Evolutionary conservation across 2,888 invertebrate species (phyloP).

Genomic region (Sclerodermus sp.): DNA sequence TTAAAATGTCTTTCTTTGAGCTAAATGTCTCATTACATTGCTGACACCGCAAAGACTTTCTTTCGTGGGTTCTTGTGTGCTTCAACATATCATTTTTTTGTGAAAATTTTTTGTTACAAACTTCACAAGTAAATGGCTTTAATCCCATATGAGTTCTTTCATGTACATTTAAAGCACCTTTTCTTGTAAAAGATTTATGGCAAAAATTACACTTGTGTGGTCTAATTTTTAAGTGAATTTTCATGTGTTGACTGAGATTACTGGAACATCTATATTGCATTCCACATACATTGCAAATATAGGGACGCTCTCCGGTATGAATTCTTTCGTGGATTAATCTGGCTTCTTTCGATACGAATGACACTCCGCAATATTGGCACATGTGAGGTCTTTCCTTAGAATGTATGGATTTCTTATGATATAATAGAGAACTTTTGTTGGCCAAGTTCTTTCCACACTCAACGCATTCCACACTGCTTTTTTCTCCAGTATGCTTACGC

Average conservation of each 20-base stretch:
- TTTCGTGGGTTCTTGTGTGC: constrained; percentile 39
- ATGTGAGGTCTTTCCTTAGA: constrained; percentile 54
- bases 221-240: constrained; percentile 38
- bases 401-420: constrained; percentile 57
- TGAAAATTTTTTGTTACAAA: constrained; percentile 41
- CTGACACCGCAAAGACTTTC: constrained; percentile 23
- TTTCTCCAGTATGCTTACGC: constrained; percentile 36
- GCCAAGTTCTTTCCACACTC: constrained; percentile 45
- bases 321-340: constrained; percentile 54
- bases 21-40: constrained; percentile 26
- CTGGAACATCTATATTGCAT: constrained; percentile 49
- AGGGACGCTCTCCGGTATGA: constrained; percentile 53
- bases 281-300: constrained; percentile 42
- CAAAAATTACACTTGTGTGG: constrained; percentile 43
- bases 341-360: constrained; percentile 55
- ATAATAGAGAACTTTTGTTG: constrained; percentile 42
- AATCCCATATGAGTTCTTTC: constrained; percentile 47
- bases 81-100: constrained; percentile 50
- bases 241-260: constrained; percentile 48
- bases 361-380: constrained; percentile 56
- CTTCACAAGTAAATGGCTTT: constrained; percentile 43
- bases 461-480: constrained; percentile 31
- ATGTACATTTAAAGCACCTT: constrained; percentile 42
- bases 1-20: constrained; percentile 26
- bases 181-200: constrained; percentile 42